These are phyloP conservation scores for Limnephilus auricula DNA, from an alignment of 2,888 invertebrate genomes.

Conservation along the genomic window DNA sequence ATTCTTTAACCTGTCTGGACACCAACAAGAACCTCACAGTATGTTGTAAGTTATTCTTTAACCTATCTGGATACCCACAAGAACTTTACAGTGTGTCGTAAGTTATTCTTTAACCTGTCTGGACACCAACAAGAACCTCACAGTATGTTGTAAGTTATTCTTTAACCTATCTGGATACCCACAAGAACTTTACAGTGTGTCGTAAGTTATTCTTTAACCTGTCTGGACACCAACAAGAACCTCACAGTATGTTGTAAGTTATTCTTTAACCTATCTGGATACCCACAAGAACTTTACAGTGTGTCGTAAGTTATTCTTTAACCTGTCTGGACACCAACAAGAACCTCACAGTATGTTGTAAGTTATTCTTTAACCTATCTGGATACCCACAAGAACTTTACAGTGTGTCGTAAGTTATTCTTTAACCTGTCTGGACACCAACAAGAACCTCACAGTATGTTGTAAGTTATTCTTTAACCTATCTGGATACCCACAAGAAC, in stretches of 20 bases:
- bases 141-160: constrained; percentile 74
- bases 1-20: constrained; percentile 71
- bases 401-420: constrained; percentile 71
- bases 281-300: constrained; percentile 72
- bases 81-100: constrained; percentile 74
- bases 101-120: constrained; percentile 70
- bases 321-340: constrained; percentile 74
- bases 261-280: constrained; percentile 71
- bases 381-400: constrained; percentile 73
- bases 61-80: constrained; percentile 74
- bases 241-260: constrained; percentile 76
- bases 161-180: constrained; percentile 73
- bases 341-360: constrained; percentile 76
- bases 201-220: constrained; percentile 69
- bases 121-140: constrained; percentile 73
- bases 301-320: constrained; percentile 70
- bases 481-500: constrained; percentile 73
- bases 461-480: constrained; percentile 72
- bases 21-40: constrained; percentile 72
- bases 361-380: constrained; percentile 72
- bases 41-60: constrained; percentile 73
- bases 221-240: constrained; percentile 73
- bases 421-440: constrained; percentile 73
- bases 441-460: constrained; percentile 74
- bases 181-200: constrained; percentile 74